phyloP scores from a whole-genome alignment of 2,888 invertebrate genomes.

The Cheilosia vernalis region DNA sequence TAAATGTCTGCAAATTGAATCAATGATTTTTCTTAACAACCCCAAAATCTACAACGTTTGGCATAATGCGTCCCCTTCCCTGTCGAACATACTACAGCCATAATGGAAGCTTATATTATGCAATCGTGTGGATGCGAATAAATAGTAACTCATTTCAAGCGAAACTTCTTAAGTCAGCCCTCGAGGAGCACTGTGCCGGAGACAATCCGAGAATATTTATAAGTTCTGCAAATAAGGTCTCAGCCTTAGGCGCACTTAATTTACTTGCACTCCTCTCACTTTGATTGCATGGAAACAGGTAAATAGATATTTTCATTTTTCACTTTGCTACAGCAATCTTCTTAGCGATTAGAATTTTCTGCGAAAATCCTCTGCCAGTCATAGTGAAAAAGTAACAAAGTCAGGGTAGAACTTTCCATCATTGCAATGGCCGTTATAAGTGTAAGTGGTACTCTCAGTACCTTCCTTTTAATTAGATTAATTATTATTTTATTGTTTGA shows the following conservation, averaged over 20 bases:
- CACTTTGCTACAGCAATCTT: not conserved
- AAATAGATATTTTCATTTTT: conserved; percentile 17
- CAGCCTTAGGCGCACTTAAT: not conserved
- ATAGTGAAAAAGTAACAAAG: too few relatives aligned
- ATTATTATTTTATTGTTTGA: conserved; percentile 72
- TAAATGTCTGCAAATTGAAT: too few relatives aligned
- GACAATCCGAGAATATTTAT: conserved; percentile 19
- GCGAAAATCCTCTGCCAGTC: not conserved
- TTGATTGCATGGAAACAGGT: conserved; percentile 61
- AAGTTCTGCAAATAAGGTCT: conserved; percentile 13
- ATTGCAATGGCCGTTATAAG: not conserved
- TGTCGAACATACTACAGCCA: not conserved
- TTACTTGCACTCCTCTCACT: conserved; percentile 38
- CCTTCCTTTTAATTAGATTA: conserved; percentile 61
- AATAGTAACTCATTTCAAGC: too few relatives aligned
- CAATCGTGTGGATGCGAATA: not conserved
- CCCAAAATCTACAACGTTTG: too few relatives aligned
- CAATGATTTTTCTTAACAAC: too few relatives aligned
- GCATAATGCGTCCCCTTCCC: too few relatives aligned
- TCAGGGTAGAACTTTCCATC: not conserved
- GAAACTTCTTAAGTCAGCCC: too few relatives aligned
- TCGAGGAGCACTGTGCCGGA: not conserved
- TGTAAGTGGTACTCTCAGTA: not conserved
- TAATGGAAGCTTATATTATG: not conserved
- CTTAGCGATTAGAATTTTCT: conserved; percentile 9